A percentile compares a stretch with the other conserved stretches of the same genome.
Conservation (phyloP, 2,888 invertebrate genomes). For the Lagria hirta region DNA sequence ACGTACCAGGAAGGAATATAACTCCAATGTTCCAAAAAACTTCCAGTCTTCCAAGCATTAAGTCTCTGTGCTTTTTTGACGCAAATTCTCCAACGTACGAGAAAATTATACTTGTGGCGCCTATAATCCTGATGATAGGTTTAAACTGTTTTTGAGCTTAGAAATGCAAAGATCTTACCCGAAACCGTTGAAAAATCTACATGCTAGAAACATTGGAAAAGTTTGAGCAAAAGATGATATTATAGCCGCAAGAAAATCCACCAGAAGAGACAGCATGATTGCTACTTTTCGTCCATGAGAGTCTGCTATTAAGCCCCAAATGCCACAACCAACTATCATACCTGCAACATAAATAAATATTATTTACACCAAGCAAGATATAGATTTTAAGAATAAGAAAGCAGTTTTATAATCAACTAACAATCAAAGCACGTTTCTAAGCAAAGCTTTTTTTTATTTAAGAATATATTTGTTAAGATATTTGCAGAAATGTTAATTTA, state of each 20-base stretch:
- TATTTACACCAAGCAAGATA: too few species aligned
- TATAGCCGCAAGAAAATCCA: constrained; percentile 62
- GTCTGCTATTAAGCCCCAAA: constrained; percentile 73
- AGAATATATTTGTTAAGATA: too few species aligned
- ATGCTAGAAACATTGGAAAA: constrained; percentile 61
- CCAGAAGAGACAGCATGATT: constrained; percentile 63
- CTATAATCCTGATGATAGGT: constrained; percentile 56
- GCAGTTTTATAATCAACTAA: too few species aligned
- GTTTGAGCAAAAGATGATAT: constrained; percentile 60
- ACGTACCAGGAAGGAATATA: constrained; percentile 61
- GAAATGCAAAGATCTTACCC: constrained; percentile 47
- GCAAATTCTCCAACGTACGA: constrained; percentile 63
- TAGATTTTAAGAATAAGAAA: too few species aligned
- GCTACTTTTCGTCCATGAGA: constrained; percentile 65
- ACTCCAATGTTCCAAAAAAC: constrained; percentile 65
- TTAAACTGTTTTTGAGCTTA: constrained; percentile 8
- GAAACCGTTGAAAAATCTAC: constrained; percentile 67
- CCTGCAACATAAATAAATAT: constrained; percentile 57
- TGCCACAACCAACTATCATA: constrained; percentile 68
- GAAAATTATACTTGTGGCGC: constrained; percentile 62
- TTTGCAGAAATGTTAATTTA: too few species aligned
- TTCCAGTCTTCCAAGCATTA: constrained; percentile 61
- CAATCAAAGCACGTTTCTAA: too few species aligned
- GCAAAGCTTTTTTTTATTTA: too few species aligned
- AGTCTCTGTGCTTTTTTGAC: constrained; percentile 58